These are phyloP conservation scores for Pollimyrus isidori DNA, from an alignment of 2,113 vertebrate genomes.

Conservation along the genomic window DNA sequence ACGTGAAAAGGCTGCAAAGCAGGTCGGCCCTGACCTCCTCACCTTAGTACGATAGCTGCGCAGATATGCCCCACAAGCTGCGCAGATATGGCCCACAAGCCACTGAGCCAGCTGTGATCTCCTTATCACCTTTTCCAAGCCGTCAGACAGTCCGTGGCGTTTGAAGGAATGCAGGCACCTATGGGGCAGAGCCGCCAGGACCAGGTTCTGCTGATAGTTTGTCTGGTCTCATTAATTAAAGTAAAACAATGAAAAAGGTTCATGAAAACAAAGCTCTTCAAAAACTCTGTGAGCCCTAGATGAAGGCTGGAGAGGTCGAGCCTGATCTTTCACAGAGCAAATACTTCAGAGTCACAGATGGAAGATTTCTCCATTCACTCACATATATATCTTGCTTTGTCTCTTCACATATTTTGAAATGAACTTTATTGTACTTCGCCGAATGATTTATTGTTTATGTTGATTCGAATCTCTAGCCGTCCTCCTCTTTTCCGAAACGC, in stretches of 20 bases:
- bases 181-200: constrained; percentile 47
- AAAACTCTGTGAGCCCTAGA: not conserved
- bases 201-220: constrained; percentile 43
- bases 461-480: not conserved
- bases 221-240: constrained; percentile 55
- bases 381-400: not conserved
- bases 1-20: constrained; percentile 29
- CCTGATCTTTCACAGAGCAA: not conserved
- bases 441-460: not conserved
- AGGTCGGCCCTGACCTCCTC: not conserved
- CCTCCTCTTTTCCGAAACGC: not conserved
- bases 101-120: constrained; percentile 74
- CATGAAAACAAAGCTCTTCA: not conserved
- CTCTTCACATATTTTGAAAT: not conserved
- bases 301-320: not conserved
- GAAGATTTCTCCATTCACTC: not conserved
- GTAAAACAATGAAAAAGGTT: constrained; percentile 41
- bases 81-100: constrained; percentile 63
- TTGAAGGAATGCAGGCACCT: constrained; percentile 57
- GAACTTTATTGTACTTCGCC: not conserved
- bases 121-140: constrained; percentile 58
- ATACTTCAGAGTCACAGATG: not conserved
- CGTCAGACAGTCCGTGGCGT: constrained; percentile 57
- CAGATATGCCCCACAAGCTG: constrained; percentile 48
- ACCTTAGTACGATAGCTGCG: constrained; percentile 25